Evolutionary conservation across 2,888 invertebrate genomes (phyloP).

Genomic region (Masnerella sp.): DNA sequence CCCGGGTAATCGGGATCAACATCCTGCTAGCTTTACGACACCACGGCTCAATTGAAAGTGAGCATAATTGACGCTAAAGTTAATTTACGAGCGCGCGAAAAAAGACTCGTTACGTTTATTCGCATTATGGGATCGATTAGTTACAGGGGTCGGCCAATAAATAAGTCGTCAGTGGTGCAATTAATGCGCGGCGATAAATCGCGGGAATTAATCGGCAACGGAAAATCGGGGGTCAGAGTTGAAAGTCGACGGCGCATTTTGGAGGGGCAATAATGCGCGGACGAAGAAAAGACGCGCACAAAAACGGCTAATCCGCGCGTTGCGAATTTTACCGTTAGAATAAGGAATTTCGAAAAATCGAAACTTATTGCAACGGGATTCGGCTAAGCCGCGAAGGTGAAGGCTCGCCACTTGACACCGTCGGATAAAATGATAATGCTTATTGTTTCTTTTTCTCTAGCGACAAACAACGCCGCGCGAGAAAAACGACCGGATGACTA

Average conservation of each 20-base stretch:
- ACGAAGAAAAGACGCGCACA: constrained; percentile 19
- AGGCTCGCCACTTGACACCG: constrained; percentile 43
- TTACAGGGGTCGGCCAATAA: constrained; percentile 47
- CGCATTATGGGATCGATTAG: constrained; percentile 51
- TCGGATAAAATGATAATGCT: constrained; percentile 52
- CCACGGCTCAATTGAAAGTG: constrained; percentile 22
- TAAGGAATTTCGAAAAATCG: constrained; percentile 50
- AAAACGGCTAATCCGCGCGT: constrained; percentile 49
- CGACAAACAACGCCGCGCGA: constrained; percentile 36
- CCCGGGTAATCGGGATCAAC: too few relatives aligned
- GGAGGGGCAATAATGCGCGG: constrained; percentile 15
- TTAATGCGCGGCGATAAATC: constrained; percentile 44
- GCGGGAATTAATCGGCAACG: constrained; percentile 35
- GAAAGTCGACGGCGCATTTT: constrained; percentile 16
- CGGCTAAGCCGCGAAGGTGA: constrained; percentile 28
- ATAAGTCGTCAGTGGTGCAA: constrained; percentile 45
- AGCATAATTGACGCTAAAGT: constrained; percentile 49
- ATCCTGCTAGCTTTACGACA: constrained; percentile 19
- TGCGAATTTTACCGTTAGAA: constrained; percentile 53
- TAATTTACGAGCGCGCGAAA: constrained; percentile 40
- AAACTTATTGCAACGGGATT: constrained; percentile 58
- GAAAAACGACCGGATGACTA: constrained; percentile 49
- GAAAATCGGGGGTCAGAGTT: constrained; percentile 47
- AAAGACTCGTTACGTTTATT: constrained; percentile 45
- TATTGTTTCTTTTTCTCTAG: constrained; percentile 50